phyloP scores from a whole-genome alignment of 2,888 invertebrate species.

The Stramonita haemastoma region DNA sequence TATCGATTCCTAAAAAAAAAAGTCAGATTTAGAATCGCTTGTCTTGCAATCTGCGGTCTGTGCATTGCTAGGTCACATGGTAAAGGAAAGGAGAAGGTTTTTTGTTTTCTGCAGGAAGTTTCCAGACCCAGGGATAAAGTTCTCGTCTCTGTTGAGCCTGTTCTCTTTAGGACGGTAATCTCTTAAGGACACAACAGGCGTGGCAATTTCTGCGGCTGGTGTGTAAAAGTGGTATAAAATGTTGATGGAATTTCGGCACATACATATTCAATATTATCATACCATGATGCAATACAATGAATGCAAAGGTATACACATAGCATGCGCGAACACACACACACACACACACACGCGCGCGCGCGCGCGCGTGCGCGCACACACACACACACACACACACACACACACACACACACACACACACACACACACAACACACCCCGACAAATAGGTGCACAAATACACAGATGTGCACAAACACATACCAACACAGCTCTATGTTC shows the following conservation, averaged over 20 bases:
- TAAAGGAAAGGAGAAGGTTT: too few species aligned
- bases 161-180: too few species aligned
- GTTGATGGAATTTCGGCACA: not conserved
- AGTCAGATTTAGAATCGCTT: too few species aligned
- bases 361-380: conserved; percentile 9
- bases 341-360: not conserved
- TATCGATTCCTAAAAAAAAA: too few species aligned
- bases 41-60: too few species aligned
- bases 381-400: conserved; percentile 6
- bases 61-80: too few species aligned
- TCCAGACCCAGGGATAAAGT: too few species aligned
- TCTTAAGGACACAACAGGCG: too few species aligned
- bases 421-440: not conserved
- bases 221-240: too few species aligned
- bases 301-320: not conserved
- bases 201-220: too few species aligned
- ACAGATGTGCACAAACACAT: conserved; percentile 7
- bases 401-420: conserved; percentile 19
- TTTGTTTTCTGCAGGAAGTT: too few species aligned
- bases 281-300: not conserved
- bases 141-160: too few species aligned
- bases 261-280: not conserved
- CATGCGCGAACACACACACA: not conserved
- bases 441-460: not conserved
- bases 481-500: not conserved